Conservation (phyloP, 2,888 invertebrate genomes). For the Ennomos quercinarius region DNA sequence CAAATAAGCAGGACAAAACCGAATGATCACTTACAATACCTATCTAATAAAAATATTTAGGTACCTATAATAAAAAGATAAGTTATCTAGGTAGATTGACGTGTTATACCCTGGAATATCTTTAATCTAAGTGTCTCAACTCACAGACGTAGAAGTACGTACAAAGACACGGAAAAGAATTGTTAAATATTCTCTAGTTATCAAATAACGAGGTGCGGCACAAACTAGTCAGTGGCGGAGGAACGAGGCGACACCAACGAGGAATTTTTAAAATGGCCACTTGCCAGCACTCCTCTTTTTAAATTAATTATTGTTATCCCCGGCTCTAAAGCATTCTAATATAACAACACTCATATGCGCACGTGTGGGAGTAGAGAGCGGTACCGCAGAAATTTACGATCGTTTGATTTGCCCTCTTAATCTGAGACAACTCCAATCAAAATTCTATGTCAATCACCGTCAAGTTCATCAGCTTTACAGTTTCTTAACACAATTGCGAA, state of each 20-base stretch:
- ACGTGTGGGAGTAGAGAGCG: slow-evolving; percentile 60
- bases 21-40: no score
- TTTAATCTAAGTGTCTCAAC: no score
- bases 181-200: slow-evolving; percentile 27
- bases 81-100: no score
- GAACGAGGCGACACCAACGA: slow-evolving; percentile 42
- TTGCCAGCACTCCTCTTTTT: slow-evolving; percentile 77
- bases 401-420: slow-evolving; percentile 78
- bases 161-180: no score
- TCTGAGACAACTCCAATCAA: slow-evolving; percentile 67
- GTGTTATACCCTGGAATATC: no score
- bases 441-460: slow-evolving; percentile 64
- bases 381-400: slow-evolving; percentile 71
- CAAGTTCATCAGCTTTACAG: slow-evolving; percentile 37
- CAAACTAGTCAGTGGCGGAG: slow-evolving; percentile 19
- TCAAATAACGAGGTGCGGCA: slow-evolving; percentile 37
- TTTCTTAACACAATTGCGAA: slow-evolving; percentile 14
- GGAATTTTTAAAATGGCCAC: slow-evolving; percentile 72
- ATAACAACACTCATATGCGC: slow-evolving; percentile 70
- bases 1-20: no score
- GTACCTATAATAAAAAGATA: neutral
- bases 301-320: slow-evolving; percentile 84
- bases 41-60: no score
- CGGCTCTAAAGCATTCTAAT: slow-evolving; percentile 76
- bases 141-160: no score